Evolutionary conservation across 1,140 invertebrate genomes (phyloP).

Genomic region (Laodelphax striatellus): DNA sequence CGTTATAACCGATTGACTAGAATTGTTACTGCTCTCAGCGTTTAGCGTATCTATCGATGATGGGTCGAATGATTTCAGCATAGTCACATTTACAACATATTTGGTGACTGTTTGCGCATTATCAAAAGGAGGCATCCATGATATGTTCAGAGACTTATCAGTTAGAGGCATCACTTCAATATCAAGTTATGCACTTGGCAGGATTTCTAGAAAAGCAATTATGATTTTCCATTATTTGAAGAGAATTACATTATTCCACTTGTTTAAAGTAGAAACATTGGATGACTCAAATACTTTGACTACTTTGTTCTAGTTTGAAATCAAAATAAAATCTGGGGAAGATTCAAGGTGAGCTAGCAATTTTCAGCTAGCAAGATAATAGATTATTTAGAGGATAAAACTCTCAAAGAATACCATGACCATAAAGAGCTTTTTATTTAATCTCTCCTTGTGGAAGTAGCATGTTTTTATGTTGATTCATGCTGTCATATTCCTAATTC

Average conservation of each 20-base stretch:
- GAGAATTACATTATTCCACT: not conserved
- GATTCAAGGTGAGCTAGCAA: too few species aligned
- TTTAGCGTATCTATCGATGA: not conserved
- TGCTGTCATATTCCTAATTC: too few species aligned
- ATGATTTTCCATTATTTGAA: not conserved
- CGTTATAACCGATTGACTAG: slow-evolving; percentile 22
- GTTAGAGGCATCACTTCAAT: slow-evolving; percentile 56
- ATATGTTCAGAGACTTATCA: slow-evolving; percentile 52
- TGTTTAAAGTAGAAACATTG: not conserved
- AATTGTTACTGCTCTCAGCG: slow-evolving; percentile 14
- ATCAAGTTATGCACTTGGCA: slow-evolving; percentile 57
- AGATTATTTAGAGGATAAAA: too few species aligned
- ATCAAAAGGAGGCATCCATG: slow-evolving; percentile 50
- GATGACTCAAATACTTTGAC: too few species aligned
- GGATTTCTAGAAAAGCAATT: slow-evolving; percentile 38
- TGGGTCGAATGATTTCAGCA: slow-evolving; percentile 47
- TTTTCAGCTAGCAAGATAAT: too few species aligned
- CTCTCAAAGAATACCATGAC: too few species aligned
- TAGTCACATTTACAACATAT: slow-evolving; percentile 60
- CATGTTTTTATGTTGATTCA: too few species aligned
- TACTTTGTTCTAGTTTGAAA: too few species aligned
- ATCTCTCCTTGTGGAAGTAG: too few species aligned
- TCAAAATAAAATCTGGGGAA: too few species aligned
- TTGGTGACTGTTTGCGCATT: slow-evolving; percentile 50
- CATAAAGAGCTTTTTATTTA: too few species aligned